Evolutionary conservation across 2,888 invertebrate genomes (phyloP), one percentile per base, ranked within the genome.

Genomic region (Flexamia atlantica): DNA sequence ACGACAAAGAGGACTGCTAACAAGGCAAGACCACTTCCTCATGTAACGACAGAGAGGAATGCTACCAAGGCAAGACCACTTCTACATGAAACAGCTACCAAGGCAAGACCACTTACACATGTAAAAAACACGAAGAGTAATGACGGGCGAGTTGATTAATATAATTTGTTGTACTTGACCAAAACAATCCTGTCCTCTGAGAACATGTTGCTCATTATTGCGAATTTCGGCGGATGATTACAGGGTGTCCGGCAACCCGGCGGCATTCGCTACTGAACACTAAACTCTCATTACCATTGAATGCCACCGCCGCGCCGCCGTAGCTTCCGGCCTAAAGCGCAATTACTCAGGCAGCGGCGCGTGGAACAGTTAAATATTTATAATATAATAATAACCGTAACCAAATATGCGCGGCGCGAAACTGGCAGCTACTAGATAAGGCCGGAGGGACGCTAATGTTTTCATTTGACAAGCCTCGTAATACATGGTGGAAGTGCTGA

Each of bases 311-410:
- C 50, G 32, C n/a, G 30, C n/a, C 72, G 42, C 25, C 32, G n/a
- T n/a, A n/a, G 20, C 28, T 50, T 76, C 76, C 76, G 76, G 76
- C 46, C 76, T 17, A 76, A 76, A 76, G 50, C 50, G 42, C 76
- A 50, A 76, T 76, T 76, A 76, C 40, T 42, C 76, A 25, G 9
- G 9, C 70, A 40, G 2, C 70, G 70, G 70, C 70, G 70, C 70
- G 17, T 70, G 70, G 36, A 40, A 40, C 70, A 10, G 64, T 25
- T 64, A 28, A 64, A 64, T 64, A 64, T 64, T 64, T 28, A 64
- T 28, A 64, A 14, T 12, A 64, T 64, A 28, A 64, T 30, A 64
- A 64, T 30, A 25, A 30, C 64, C 14, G 28, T 25, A 5, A 7
- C 17, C 50, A n/a, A 17, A 7, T 53, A 20, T 53, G 14, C 53